Conservation (phyloP, 2,113 vertebrate genomes). For the Datnioides undecimradiatus region DNA sequence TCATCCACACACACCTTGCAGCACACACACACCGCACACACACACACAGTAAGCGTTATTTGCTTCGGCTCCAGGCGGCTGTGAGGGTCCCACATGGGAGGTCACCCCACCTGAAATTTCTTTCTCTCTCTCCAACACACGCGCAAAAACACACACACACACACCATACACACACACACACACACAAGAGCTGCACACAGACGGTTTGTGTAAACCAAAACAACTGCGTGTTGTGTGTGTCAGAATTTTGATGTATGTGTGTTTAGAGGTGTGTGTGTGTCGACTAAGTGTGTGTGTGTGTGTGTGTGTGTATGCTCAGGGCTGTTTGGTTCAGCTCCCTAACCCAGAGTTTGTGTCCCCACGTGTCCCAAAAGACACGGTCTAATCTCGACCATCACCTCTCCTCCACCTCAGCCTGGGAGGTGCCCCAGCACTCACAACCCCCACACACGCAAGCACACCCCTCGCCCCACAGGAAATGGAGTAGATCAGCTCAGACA, state of each 20-base stretch:
- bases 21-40: constrained; percentile 26
- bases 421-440: no score
- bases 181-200: constrained; percentile 1
- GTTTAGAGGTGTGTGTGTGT: constrained; percentile 6
- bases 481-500: no score
- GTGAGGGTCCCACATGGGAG: constrained; percentile 44
- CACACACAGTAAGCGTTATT: constrained; percentile 15
- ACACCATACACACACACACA: constrained; percentile 9
- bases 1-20: constrained; percentile 4
- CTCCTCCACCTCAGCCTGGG: constrained; percentile 11
- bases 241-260: neutral
- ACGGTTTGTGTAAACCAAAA: neutral
- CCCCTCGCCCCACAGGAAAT: neutral
- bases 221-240: neutral
- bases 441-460: neutral
- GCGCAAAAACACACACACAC: neutral
- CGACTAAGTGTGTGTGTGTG: constrained; percentile 14
- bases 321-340: constrained; percentile 67
- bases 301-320: neutral
- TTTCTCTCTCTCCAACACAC: neutral
- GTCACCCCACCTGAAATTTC: constrained; percentile 37
- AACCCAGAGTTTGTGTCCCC: constrained; percentile 68
- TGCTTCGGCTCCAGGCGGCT: constrained; percentile 31
- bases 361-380: constrained; percentile 68
- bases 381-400: constrained; percentile 64